Conservation (phyloP, 2,113 vertebrate species). For the Eretmochelys imbricata region DNA sequence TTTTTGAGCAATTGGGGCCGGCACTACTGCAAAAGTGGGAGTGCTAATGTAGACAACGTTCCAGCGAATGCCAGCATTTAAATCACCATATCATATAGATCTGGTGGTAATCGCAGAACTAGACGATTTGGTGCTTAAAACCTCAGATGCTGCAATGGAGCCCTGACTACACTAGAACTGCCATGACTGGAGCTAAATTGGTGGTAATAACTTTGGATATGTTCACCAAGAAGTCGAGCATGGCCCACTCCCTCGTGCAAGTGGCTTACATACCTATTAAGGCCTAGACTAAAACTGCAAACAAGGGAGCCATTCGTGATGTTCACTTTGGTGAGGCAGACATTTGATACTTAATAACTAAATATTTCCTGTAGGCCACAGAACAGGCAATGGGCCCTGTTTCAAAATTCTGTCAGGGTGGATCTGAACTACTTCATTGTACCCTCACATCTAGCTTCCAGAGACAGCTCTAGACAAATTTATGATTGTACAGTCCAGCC, state of each 20-base stretch:
- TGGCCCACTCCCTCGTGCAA: not conserved
- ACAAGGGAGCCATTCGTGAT: not conserved
- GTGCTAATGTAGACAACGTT: not conserved
- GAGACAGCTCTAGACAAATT: not conserved
- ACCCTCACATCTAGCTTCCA: rapidly evolving
- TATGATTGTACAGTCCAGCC: not conserved
- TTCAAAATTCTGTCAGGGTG: no score
- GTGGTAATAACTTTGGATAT: not conserved
- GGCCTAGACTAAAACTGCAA: not conserved
- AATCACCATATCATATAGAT: not conserved
- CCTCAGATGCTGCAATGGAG: not conserved
- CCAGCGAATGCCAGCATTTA: not conserved
- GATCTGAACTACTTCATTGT: not conserved
- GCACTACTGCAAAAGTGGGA: not conserved
- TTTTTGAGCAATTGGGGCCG: not conserved
- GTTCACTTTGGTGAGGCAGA: not conserved
- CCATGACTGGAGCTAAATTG: not conserved
- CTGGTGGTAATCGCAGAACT: not conserved
- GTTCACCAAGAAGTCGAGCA: not conserved
- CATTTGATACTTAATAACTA: not conserved
- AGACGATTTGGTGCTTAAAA: not conserved
- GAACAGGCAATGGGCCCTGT: not conserved
- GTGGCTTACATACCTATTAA: rapidly evolving
- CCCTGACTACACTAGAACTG: rapidly evolving
- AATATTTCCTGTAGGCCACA: not conserved